Percentiles rank a stretch among this genome's conserved stretches.
These are phyloP conservation scores for Peromyscus melanophrys DNA, from an alignment of 2,797 vertebrate species.

Conservation along the genomic window DNA sequence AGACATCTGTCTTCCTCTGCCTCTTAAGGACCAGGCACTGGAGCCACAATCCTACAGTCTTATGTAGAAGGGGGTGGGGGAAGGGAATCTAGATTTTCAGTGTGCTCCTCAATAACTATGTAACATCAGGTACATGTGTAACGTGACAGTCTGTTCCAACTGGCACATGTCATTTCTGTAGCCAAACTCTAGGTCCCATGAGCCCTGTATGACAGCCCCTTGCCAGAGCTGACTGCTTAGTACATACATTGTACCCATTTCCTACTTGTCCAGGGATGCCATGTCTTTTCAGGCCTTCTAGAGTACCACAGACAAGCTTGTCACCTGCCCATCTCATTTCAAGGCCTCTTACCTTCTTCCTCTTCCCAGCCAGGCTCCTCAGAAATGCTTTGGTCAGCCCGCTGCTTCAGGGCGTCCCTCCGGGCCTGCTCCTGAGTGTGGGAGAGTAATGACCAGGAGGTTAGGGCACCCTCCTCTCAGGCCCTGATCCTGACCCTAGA, in stretches of 20 bases:
- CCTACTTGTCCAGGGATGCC: not conserved
- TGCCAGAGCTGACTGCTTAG: not conserved
- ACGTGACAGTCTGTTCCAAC: not conserved
- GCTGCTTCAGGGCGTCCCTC: slow-evolving; percentile 96
- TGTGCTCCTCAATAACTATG: not conserved
- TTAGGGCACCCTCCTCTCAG: not conserved
- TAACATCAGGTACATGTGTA: not conserved
- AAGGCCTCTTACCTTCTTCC: slow-evolving; percentile 89
- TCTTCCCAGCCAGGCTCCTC: slow-evolving; percentile 96
- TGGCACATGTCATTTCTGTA: not conserved
- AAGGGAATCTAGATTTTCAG: not conserved
- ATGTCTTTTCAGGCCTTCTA: not conserved
- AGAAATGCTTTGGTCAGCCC: slow-evolving; percentile 95
- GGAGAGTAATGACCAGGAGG: not conserved
- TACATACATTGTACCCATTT: not conserved
- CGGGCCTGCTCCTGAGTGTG: slow-evolving; percentile 94
- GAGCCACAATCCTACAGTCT: not conserved
- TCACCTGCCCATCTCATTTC: not conserved
- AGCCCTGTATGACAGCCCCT: not conserved
- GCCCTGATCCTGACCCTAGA: not conserved
- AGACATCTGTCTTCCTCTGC: not conserved
- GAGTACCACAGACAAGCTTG: not conserved
- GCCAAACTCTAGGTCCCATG: not conserved
- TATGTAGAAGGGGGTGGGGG: no score
- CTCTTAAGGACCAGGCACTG: not conserved